These are phyloP conservation scores for Proisotoma minuta DNA, from an alignment of 2,888 invertebrate species.

Conservation along the genomic window DNA sequence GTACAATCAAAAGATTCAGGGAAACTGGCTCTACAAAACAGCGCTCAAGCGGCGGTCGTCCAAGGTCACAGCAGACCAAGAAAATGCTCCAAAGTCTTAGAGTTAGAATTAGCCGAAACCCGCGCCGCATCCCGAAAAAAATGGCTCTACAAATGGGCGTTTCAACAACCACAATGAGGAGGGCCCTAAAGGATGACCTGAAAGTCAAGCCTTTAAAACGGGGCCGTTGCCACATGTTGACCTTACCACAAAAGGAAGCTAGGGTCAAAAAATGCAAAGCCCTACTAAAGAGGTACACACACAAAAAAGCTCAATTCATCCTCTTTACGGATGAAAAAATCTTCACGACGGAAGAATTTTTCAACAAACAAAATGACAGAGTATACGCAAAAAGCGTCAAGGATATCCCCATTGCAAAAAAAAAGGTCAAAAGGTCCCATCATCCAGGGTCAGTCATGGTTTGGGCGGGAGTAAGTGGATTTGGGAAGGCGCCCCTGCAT, in stretches of 20 bases:
- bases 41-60: not conserved
- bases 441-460: conserved; percentile 4
- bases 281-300: not conserved
- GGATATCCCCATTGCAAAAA: not conserved
- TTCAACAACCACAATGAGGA: not conserved
- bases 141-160: conserved; percentile 4
- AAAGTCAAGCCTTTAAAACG: not conserved
- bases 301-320: not conserved
- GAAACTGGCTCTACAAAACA: not conserved
- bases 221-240: not conserved
- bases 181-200: conserved; percentile 5
- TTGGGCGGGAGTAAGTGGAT: not conserved
- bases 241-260: not conserved
- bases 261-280: not conserved
- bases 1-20: not conserved
- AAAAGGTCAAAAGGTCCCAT: not conserved
- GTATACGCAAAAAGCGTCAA: not conserved
- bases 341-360: conserved; percentile 5
- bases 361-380: conserved; percentile 15
- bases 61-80: not conserved
- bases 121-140: not conserved
- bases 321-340: conserved; percentile 15
- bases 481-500: not conserved
- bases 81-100: not conserved
- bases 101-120: conserved; percentile 7